Evolutionary conservation across 2,797 vertebrate species (phyloP).

Genomic region (Sylvia borin): DNA sequence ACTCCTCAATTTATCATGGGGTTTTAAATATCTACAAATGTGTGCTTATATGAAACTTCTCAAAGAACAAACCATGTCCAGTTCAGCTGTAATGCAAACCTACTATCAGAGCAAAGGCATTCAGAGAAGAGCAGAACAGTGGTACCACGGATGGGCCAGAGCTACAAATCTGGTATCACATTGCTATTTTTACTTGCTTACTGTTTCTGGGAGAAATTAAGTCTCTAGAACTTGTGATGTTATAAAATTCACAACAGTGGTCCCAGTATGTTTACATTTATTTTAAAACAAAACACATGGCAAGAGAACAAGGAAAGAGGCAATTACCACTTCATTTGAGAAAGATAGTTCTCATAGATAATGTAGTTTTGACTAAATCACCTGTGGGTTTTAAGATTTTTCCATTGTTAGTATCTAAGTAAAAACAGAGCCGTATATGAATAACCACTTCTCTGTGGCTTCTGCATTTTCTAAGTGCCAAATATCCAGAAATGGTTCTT

Average conservation of each 20-base stretch:
- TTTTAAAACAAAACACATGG: background rate
- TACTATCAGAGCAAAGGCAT: background rate
- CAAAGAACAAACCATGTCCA: background rate
- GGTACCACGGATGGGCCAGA: background rate
- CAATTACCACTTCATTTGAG: background rate
- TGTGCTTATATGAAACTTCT: background rate
- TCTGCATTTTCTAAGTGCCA: background rate
- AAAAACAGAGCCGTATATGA: background rate
- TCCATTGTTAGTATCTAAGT: background rate
- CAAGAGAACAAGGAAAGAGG: background rate
- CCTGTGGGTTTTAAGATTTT: background rate
- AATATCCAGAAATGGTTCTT: background rate
- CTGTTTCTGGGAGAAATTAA: background rate
- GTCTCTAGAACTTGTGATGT: background rate
- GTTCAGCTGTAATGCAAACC: background rate
- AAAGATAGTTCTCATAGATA: background rate
- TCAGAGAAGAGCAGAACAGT: background rate
- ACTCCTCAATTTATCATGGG: fast-evolving
- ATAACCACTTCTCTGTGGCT: background rate
- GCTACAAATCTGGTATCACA: background rate
- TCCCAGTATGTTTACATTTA: background rate
- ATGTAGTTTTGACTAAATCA: background rate
- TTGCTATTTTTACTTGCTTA: background rate
- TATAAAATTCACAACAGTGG: background rate
- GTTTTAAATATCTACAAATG: background rate